phyloP scores from a whole-genome alignment of 2,888 invertebrate species.

The Cheilosia scutellata region DNA sequence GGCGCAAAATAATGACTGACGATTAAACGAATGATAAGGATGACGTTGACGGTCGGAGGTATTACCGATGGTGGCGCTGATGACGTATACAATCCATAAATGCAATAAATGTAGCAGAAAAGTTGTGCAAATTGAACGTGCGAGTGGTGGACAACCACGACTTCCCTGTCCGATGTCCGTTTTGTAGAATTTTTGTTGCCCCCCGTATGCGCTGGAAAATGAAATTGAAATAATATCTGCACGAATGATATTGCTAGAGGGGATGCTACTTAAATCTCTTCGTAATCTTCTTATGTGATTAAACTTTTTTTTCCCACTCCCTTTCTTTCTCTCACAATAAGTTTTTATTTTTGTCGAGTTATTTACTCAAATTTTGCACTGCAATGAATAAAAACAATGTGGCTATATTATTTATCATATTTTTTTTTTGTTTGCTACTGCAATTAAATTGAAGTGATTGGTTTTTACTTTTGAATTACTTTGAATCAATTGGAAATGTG shows the following conservation, averaged over 20 bases:
- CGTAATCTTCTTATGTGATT: conserved; percentile 19
- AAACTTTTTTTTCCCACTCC: neutral
- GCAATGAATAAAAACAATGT: too few relatives aligned
- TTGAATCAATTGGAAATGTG: too few relatives aligned
- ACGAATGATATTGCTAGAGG: neutral
- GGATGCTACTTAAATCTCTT: neutral
- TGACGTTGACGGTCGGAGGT: neutral
- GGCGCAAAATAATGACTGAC: neutral
- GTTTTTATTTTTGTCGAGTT: neutral
- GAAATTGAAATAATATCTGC: conserved; percentile 7
- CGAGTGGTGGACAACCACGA: conserved; percentile 1
- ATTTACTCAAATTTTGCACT: conserved; percentile 3
- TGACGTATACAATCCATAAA: conserved; percentile 24
- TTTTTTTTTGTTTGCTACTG: too few relatives aligned
- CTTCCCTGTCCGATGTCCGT: neutral
- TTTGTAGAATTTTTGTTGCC: neutral
- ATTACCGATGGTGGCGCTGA: neutral
- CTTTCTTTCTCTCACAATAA: neutral
- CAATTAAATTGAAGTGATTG: too few relatives aligned
- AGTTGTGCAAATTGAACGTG: conserved; percentile 17
- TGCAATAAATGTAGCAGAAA: conserved; percentile 24
- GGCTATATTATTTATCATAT: too few relatives aligned
- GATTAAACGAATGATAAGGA: neutral
- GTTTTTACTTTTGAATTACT: too few relatives aligned
- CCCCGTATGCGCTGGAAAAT: neutral